Percentiles rank a stretch among this genome's conserved stretches.
phyloP scores from a whole-genome alignment of 2,113 vertebrate species.

The Semicossyphus pulcher region DNA sequence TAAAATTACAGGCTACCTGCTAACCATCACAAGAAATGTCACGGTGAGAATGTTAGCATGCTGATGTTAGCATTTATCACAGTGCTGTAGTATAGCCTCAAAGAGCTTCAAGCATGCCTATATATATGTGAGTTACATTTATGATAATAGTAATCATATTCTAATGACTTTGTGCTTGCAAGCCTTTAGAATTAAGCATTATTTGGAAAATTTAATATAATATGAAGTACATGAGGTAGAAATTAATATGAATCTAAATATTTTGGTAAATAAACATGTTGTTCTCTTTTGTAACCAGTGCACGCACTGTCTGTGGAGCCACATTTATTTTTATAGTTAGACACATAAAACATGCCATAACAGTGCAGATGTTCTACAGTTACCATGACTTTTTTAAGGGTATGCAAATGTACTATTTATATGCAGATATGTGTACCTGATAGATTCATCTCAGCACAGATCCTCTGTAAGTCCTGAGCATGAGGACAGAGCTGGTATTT shows the following conservation, averaged over 20 bases:
- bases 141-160: background rate
- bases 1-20: too few relatives aligned
- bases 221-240: background rate
- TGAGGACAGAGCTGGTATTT: conserved; percentile 14
- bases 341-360: background rate
- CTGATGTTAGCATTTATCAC: too few relatives aligned
- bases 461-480: conserved; percentile 10
- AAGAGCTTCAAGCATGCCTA: too few relatives aligned
- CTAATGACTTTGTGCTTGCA: background rate
- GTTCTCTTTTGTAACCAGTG: too few relatives aligned
- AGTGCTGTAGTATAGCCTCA: too few relatives aligned
- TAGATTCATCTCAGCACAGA: conserved; percentile 4
- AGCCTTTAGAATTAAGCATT: too few relatives aligned
- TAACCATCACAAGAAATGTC: too few relatives aligned
- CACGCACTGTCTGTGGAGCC: background rate
- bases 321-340: background rate
- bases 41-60: too few relatives aligned
- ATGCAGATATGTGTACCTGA: background rate
- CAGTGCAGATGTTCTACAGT: background rate
- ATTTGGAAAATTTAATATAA: background rate
- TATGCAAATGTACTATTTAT: background rate
- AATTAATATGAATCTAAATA: background rate
- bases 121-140: too few relatives aligned
- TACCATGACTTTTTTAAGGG: background rate
- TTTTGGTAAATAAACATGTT: background rate